Conservation (phyloP, 2,797 vertebrate species). For the Steatocranus sp. region DNA sequence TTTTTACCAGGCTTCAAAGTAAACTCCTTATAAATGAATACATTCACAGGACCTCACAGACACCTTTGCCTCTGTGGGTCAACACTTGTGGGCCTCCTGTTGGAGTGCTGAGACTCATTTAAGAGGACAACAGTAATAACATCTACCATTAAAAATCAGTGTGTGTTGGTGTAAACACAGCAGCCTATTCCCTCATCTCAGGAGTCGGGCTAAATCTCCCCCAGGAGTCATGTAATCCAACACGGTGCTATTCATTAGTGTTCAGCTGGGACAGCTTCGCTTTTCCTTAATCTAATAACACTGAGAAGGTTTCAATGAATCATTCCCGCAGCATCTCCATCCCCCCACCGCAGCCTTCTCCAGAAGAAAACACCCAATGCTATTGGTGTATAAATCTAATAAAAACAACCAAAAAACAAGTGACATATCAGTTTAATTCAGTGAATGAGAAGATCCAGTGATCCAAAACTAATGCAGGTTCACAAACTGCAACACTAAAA, state of each 20-base stretch:
- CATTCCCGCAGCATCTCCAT: background rate
- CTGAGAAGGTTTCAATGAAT: background rate
- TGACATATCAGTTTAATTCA: background rate
- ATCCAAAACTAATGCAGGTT: background rate
- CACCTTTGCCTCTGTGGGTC: background rate
- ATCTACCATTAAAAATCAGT: constrained; percentile 14
- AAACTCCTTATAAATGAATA: background rate
- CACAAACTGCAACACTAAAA: background rate
- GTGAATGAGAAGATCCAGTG: background rate
- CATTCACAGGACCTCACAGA: background rate
- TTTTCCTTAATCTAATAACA: constrained; percentile 27
- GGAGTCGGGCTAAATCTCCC: constrained; percentile 15
- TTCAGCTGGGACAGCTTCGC: constrained; percentile 5
- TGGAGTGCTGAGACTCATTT: constrained; percentile 1
- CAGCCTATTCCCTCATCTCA: constrained; percentile 6
- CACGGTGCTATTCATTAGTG: constrained; percentile 34
- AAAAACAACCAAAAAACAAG: background rate
- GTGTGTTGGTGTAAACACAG: constrained; percentile 3
- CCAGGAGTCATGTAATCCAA: constrained; percentile 37
- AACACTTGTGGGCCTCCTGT: background rate
- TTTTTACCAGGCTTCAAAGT: background rate
- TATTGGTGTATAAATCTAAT: background rate
- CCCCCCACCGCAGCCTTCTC: background rate
- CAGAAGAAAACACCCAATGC: background rate
- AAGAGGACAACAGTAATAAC: constrained; percentile 9